These are phyloP conservation scores for Drosophila nikananu DNA, from an alignment of 1,140 invertebrate species.

Conservation along the genomic window DNA sequence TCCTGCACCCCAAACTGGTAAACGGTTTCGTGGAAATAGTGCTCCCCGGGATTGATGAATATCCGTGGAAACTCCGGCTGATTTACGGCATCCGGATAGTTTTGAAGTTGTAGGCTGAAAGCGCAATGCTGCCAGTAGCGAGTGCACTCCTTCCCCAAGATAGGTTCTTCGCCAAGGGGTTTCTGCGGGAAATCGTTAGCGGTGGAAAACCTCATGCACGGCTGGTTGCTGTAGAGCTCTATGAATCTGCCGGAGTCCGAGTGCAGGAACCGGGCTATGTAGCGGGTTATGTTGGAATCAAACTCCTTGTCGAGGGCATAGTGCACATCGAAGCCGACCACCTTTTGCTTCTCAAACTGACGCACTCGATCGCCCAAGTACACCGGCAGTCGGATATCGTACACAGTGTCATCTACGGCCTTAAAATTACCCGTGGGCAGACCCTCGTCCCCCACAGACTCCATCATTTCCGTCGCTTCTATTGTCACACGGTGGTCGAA, in stretches of 20 bases:
- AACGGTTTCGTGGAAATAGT: slow-evolving; percentile 88
- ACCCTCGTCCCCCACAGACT: slow-evolving; percentile 87
- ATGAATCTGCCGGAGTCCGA: slow-evolving; percentile 88
- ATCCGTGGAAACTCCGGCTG: slow-evolving; percentile 85
- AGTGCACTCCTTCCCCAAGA: slow-evolving; percentile 90
- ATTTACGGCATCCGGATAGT: slow-evolving; percentile 91
- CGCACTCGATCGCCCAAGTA: slow-evolving; percentile 86
- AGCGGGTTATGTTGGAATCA: slow-evolving; percentile 43
- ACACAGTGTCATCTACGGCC: slow-evolving; percentile 88
- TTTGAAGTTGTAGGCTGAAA: slow-evolving; percentile 28
- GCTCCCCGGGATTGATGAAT: slow-evolving; percentile 89
- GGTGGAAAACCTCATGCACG: slow-evolving; percentile 95
- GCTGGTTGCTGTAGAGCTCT: slow-evolving; percentile 93
- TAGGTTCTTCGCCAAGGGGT: slow-evolving; percentile 64
- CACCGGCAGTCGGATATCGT: slow-evolving; percentile 89
- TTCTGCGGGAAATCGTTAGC: slow-evolving; percentile 89
- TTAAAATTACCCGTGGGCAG: slow-evolving; percentile 92
- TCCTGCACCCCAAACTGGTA: slow-evolving; percentile 29
- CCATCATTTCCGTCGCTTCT: slow-evolving; percentile 91
- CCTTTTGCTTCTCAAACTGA: slow-evolving; percentile 73
- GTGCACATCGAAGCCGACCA: slow-evolving; percentile 90
- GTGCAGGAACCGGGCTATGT: slow-evolving; percentile 71
- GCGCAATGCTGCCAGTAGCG: slow-evolving; percentile 79
- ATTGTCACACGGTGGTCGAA: slow-evolving; percentile 91
- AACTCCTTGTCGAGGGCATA: slow-evolving; percentile 87